Conservation (phyloP, 2,797 vertebrate species). For the Eospalax fontanierii region DNA sequence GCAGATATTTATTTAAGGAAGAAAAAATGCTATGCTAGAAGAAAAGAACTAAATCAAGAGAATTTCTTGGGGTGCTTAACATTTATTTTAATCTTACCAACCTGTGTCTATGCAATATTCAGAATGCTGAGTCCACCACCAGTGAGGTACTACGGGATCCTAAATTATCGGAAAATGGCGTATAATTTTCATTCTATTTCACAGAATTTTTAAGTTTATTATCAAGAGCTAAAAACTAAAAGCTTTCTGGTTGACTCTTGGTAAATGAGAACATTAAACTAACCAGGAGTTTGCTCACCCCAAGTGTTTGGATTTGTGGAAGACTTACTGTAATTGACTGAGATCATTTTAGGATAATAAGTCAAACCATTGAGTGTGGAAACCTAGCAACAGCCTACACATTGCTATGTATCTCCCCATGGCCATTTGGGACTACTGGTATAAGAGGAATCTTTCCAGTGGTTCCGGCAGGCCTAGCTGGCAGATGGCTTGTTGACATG, state of each 20-base stretch:
- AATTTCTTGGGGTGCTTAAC: conserved; percentile 8
- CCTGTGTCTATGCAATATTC: background rate
- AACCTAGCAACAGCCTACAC: conserved; percentile 68
- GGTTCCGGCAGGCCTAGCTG: conserved; percentile 92
- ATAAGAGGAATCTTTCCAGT: conserved; percentile 93
- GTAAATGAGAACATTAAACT: conserved; percentile 49
- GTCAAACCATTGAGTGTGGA: background rate
- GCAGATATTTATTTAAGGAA: conserved; percentile 78
- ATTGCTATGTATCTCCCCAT: conserved; percentile 38
- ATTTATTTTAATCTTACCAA: conserved; percentile 37
- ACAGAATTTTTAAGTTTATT: conserved; percentile 16
- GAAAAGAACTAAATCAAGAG: conserved; percentile 34
- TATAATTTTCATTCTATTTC: conserved; percentile 23
- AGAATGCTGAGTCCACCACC: background rate
- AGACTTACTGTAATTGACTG: conserved; percentile 19
- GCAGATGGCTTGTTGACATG: conserved; percentile 89
- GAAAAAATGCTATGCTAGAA: background rate
- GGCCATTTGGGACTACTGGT: conserved; percentile 86
- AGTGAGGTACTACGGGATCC: background rate
- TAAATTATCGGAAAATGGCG: conserved; percentile 34
- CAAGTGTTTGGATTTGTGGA: background rate
- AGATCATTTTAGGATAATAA: background rate
- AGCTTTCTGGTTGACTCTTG: conserved; percentile 17
- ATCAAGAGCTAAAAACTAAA: conserved; percentile 56
- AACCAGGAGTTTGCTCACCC: background rate